These are phyloP conservation scores for Pandemis heparana DNA, from an alignment of 2,888 invertebrate genomes.

Conservation along the genomic window DNA sequence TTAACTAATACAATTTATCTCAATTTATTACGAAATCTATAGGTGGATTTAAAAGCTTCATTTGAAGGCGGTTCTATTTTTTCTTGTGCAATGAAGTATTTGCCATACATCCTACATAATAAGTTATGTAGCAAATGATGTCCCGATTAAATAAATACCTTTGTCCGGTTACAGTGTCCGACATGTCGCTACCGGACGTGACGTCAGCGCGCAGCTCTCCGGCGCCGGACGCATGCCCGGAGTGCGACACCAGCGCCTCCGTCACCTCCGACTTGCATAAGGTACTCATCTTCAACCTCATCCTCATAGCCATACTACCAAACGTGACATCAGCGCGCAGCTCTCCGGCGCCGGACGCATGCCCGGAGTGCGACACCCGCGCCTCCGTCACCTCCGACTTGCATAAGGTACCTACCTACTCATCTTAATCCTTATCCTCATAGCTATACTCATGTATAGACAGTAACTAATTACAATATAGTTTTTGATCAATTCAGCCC, in stretches of 20 bases:
- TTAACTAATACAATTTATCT: no score
- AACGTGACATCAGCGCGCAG: conserved; percentile 80
- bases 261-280: conserved; percentile 83
- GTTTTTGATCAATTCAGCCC: no score
- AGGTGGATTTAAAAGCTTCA: no score
- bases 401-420: conserved; percentile 69
- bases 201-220: conserved; percentile 80
- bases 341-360: conserved; percentile 76
- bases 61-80: no score
- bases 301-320: conserved; percentile 51
- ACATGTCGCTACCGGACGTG: conserved; percentile 78
- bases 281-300: conserved; percentile 55
- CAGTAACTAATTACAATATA: no score
- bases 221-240: conserved; percentile 75
- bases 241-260: conserved; percentile 81
- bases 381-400: conserved; percentile 82
- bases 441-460: neutral
- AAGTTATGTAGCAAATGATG: no score
- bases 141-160: neutral
- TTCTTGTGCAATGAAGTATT: no score
- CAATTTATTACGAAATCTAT: no score
- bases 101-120: no score
- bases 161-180: conserved; percentile 22
- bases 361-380: conserved; percentile 81
- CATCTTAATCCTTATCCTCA: neutral